phyloP scores from a whole-genome alignment of 2,113 vertebrate genomes.

The Sialia sialis region DNA sequence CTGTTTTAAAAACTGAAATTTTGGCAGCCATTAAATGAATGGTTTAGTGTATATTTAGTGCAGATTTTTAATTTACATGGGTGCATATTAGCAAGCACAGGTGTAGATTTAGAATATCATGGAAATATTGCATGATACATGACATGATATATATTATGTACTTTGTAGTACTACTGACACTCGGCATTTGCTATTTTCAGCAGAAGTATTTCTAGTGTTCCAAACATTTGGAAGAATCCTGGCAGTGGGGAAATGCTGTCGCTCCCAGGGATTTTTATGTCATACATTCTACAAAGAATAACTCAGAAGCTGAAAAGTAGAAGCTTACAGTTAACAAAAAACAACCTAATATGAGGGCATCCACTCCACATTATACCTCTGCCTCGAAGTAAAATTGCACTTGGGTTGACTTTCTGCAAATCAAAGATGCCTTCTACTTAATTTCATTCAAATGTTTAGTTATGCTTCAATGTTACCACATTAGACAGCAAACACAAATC shows the following conservation, averaged over 20 bases:
- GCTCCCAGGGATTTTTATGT: neutral
- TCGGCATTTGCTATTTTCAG: neutral
- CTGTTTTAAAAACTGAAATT: neutral
- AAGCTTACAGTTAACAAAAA: neutral
- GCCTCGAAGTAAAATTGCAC: neutral
- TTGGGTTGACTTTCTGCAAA: constrained; percentile 40
- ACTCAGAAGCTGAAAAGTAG: neutral
- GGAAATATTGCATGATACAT: neutral
- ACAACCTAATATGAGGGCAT: neutral
- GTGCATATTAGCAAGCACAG: neutral
- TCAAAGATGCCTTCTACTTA: constrained; percentile 17
- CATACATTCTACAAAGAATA: neutral
- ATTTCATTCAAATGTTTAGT: constrained; percentile 40
- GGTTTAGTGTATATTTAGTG: neutral
- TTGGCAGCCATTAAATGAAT: neutral
- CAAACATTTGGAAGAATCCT: neutral
- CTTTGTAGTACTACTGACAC: neutral
- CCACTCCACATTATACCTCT: neutral
- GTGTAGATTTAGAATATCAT: neutral
- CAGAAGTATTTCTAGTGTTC: neutral
- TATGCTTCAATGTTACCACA: constrained; percentile 24
- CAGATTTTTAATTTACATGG: neutral
- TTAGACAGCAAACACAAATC: constrained; percentile 55
- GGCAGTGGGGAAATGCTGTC: neutral
- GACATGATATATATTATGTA: neutral